Evolutionary conservation across 2,888 invertebrate species (phyloP).

Genomic region (Smittia aterrima): DNA sequence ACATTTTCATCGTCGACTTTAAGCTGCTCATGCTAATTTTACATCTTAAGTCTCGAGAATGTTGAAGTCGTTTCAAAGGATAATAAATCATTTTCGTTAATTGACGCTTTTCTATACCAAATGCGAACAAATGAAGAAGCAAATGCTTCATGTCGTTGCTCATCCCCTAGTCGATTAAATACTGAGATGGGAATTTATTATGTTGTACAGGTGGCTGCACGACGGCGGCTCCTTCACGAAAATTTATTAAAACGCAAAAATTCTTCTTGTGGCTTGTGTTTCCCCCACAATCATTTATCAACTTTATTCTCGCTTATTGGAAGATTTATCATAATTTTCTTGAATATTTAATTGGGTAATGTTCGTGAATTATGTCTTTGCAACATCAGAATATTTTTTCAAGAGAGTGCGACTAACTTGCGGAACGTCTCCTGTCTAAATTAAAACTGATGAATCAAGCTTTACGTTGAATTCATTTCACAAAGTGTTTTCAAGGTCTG

Average conservation of each 20-base stretch:
- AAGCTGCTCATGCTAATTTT: too few species aligned
- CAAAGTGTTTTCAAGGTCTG: too few species aligned
- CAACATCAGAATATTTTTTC: too few species aligned
- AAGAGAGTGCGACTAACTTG: too few species aligned
- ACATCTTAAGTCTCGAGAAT: too few species aligned
- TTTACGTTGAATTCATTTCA: too few species aligned
- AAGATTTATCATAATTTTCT: neutral
- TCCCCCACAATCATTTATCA: neutral
- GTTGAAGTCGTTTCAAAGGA: neutral
- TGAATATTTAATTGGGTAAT: neutral
- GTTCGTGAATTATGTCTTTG: too few species aligned
- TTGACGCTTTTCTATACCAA: neutral
- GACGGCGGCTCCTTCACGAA: neutral
- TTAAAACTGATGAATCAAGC: too few species aligned
- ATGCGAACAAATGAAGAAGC: neutral
- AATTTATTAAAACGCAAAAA: neutral
- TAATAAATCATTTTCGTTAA: slow-evolving; percentile 4
- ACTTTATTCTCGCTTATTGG: neutral
- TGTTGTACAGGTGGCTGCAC: neutral
- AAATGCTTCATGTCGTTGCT: neutral
- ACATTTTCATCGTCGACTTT: neutral
- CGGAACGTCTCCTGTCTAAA: too few species aligned
- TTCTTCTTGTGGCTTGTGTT: too few species aligned
- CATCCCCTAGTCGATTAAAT: neutral
- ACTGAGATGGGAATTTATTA: neutral